Evolutionary conservation across 2,113 vertebrate genomes (phyloP).

Genomic region (Acrocephalus kingi): DNA sequence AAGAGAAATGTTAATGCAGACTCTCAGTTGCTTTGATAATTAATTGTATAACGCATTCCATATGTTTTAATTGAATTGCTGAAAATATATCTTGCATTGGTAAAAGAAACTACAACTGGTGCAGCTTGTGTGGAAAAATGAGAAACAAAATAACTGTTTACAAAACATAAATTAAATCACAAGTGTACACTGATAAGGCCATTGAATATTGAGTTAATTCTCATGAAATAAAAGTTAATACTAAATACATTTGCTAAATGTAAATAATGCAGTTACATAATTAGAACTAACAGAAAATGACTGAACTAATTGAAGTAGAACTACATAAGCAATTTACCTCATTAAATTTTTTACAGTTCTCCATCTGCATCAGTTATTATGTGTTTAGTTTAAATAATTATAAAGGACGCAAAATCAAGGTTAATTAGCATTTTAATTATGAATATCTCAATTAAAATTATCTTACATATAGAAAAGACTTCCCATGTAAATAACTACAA

Average conservation of each 20-base stretch:
- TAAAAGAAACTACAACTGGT: not conserved
- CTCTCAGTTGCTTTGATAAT: not conserved
- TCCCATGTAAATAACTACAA: conserved; percentile 51
- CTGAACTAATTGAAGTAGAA: conserved; percentile 65
- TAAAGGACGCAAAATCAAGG: conserved; percentile 53
- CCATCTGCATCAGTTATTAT: conserved; percentile 55
- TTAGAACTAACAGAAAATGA: conserved; percentile 64
- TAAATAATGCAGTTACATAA: conserved; percentile 51
- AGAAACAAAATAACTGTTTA: conserved; percentile 16
- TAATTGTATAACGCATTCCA: not conserved
- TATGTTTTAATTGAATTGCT: not conserved
- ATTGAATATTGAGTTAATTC: conserved; percentile 30
- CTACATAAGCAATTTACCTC: conserved; percentile 58
- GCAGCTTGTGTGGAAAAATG: not conserved
- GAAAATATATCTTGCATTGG: not conserved
- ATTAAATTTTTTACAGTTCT: conserved; percentile 62
- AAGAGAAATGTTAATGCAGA: not conserved
- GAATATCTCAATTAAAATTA: conserved; percentile 64
- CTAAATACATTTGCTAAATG: conserved; percentile 52
- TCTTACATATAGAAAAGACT: conserved; percentile 5
- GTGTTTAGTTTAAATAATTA: conserved; percentile 71
- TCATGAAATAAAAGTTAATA: conserved; percentile 33
- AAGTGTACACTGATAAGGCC: conserved; percentile 23
- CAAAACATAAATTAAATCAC: conserved; percentile 27
- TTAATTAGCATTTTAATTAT: conserved; percentile 71